Percentiles rank a stretch among this genome's conserved stretches.
Conservation (phyloP, 2,797 vertebrate genomes). For the Gallirallus australis region DNA sequence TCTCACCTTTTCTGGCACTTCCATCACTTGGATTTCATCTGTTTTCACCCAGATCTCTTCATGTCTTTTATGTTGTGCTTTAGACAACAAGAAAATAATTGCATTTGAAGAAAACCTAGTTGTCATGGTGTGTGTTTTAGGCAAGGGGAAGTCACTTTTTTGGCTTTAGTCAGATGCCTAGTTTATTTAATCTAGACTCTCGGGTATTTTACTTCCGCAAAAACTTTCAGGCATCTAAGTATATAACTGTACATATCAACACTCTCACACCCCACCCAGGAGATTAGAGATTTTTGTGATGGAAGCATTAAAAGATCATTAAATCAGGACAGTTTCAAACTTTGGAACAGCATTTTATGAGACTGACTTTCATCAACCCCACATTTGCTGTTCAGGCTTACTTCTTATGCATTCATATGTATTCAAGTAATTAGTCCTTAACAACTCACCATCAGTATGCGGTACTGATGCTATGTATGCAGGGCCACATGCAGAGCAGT, state of each 20-base stretch:
- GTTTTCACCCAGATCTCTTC: neutral
- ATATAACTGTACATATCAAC: neutral
- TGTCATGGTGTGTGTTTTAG: neutral
- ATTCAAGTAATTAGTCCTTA: neutral
- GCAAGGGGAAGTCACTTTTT: neutral
- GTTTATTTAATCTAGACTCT: neutral
- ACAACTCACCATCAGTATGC: neutral
- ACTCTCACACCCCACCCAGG: neutral
- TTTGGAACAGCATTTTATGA: neutral
- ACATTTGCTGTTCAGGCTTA: neutral
- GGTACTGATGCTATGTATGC: neutral
- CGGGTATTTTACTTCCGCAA: neutral
- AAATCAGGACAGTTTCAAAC: neutral
- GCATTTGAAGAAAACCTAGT: neutral
- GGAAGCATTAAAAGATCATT: neutral
- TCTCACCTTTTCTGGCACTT: neutral
- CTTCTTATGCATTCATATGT: neutral
- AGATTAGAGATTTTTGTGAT: neutral
- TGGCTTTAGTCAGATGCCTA: neutral
- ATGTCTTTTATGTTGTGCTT: neutral
- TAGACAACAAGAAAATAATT: neutral
- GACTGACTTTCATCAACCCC: neutral
- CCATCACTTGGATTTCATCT: neutral
- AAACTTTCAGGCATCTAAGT: neutral
- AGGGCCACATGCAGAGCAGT: fast-evolving